Evolutionary conservation across 2,888 invertebrate genomes (phyloP).

Genomic region (Nipponacmea schrenckii): DNA sequence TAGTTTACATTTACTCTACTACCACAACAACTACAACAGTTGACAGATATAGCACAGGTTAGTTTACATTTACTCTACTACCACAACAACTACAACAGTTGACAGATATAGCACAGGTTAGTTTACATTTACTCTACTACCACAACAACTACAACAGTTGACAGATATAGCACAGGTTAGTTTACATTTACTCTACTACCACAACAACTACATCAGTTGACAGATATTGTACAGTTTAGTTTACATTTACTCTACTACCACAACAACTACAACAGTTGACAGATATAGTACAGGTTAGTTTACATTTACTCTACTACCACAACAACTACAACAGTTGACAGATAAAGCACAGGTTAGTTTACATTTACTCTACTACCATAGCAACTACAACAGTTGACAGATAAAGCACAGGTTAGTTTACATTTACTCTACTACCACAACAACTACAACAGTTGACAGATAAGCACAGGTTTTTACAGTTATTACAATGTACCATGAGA

Average conservation of each 20-base stretch:
- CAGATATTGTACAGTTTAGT: constrained; percentile 54
- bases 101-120: constrained; percentile 52
- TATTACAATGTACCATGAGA: too few relatives aligned
- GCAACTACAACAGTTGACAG: constrained; percentile 48
- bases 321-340: constrained; percentile 48
- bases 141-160: constrained; percentile 44
- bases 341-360: constrained; percentile 53
- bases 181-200: constrained; percentile 43
- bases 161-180: constrained; percentile 54
- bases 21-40: constrained; percentile 41
- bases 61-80: constrained; percentile 41
- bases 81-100: constrained; percentile 45
- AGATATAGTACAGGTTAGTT: constrained; percentile 51
- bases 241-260: constrained; percentile 42
- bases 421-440: too few relatives aligned
- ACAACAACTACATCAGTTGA: constrained; percentile 44
- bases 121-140: constrained; percentile 43
- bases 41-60: constrained; percentile 55
- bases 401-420: constrained; percentile 47
- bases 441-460: too few relatives aligned
- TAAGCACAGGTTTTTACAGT: too few relatives aligned
- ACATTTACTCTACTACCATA: constrained; percentile 41
- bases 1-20: constrained; percentile 44
- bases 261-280: constrained; percentile 49
- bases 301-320: constrained; percentile 41